Conservation (phyloP, 2,113 vertebrate species). For the Ceratotherium simum region DNA sequence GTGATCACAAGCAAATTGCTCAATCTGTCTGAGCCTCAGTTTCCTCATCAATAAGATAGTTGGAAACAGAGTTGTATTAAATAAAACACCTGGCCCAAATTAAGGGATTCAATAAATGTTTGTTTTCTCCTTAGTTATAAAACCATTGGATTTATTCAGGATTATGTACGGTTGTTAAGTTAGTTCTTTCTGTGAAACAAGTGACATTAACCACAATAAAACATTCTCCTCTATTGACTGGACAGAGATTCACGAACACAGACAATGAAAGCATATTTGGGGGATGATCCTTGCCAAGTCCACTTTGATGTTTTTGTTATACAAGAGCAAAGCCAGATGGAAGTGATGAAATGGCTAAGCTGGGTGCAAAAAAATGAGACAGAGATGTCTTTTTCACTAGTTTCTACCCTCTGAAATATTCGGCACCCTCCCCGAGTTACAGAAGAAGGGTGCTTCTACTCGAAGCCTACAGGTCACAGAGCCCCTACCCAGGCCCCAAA, state of each 20-base stretch:
- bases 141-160: conserved; percentile 6
- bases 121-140: conserved; percentile 63
- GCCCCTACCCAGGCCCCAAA: not conserved
- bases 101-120: conserved; percentile 4
- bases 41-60: not conserved
- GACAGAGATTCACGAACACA: conserved; percentile 68
- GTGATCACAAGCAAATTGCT: not conserved
- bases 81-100: conserved; percentile 24
- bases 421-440: not conserved
- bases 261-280: conserved; percentile 70
- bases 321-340: conserved; percentile 72
- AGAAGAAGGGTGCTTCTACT: conserved; percentile 6
- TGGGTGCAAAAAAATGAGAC: conserved; percentile 46
- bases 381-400: conserved; percentile 47
- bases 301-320: conserved; percentile 81
- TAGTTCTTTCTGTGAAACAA: conserved; percentile 57
- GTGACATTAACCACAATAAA: conserved; percentile 64
- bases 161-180: conserved; percentile 31
- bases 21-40: not conserved
- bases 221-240: conserved; percentile 52
- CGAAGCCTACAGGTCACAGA: not conserved
- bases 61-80: not conserved
- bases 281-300: conserved; percentile 67
- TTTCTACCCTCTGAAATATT: conserved; percentile 61
- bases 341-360: conserved; percentile 70